Conservation (phyloP, 2,797 vertebrate species). For the Euthynnus affinis region DNA sequence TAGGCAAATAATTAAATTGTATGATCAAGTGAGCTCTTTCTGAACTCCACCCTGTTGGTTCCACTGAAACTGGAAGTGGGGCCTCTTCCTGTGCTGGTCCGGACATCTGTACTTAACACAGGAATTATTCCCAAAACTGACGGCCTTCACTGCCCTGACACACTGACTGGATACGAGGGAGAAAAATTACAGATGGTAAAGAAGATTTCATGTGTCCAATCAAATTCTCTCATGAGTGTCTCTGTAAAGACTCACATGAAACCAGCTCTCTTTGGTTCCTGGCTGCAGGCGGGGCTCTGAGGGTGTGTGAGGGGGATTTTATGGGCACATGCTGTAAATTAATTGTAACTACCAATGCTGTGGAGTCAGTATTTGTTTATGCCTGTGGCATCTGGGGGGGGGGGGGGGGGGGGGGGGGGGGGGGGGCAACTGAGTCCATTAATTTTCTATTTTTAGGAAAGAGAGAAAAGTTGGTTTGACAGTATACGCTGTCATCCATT, state of each 20-base stretch:
- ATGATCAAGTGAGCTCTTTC: conserved; percentile 32
- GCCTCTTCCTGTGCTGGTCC: conserved; percentile 74
- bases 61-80: conserved; percentile 62
- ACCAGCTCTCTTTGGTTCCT: neutral
- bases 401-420: neutral
- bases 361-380: conserved; percentile 61
- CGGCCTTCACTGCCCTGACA: conserved; percentile 41
- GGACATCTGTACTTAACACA: conserved; percentile 74
- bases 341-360: conserved; percentile 49
- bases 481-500: conserved; percentile 8
- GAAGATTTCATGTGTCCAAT: conserved; percentile 7
- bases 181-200: neutral
- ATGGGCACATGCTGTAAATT: conserved; percentile 52
- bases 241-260: neutral
- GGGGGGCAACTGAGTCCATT: conserved; percentile 34
- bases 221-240: conserved; percentile 10
- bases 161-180: neutral
- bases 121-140: conserved; percentile 76
- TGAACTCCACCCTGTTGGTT: conserved; percentile 56
- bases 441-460: conserved; percentile 60
- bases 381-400: conserved; percentile 43
- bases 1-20: conserved; percentile 47
- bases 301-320: conserved; percentile 36
- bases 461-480: conserved; percentile 8
- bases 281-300: conserved; percentile 34